Percentiles rank a stretch among this genome's conserved stretches.
These are phyloP conservation scores for Coregonus suidteri DNA, from an alignment of 2,797 vertebrate species.

Conservation along the genomic window DNA sequence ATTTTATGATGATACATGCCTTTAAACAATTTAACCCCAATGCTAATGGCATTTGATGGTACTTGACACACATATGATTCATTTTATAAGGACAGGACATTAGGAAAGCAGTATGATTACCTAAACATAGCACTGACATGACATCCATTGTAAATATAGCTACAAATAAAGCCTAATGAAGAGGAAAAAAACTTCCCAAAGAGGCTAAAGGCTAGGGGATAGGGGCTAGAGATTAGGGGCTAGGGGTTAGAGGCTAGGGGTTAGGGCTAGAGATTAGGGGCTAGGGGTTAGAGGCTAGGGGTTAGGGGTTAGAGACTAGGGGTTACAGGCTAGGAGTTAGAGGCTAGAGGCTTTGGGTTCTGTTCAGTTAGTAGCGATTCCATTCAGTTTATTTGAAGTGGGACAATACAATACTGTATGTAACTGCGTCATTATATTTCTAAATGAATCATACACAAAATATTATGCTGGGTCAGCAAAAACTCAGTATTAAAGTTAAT, in stretches of 20 bases:
- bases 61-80: background rate
- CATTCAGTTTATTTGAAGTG: conserved; percentile 26
- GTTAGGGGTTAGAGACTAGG: too few species aligned
- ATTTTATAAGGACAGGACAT: background rate
- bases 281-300: too few species aligned
- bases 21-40: conserved; percentile 22
- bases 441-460: conserved; percentile 49
- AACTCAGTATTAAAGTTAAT: conserved; percentile 25
- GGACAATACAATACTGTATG: conserved; percentile 11
- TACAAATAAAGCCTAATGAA: background rate
- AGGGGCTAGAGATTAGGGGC: too few species aligned
- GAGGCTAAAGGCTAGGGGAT: fast-evolving
- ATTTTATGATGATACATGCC: conserved; percentile 58
- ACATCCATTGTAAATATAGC: background rate
- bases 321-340: too few species aligned
- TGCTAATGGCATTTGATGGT: conserved; percentile 11
- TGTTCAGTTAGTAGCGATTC: background rate
- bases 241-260: too few species aligned
- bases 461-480: conserved; percentile 63
- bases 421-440: conserved; percentile 24
- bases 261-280: too few species aligned
- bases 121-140: background rate
- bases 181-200: background rate
- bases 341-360: background rate
- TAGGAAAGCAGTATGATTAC: background rate